Evolutionary conservation across 1,140 invertebrate genomes (phyloP), one percentile per base, ranked within the genome.

Genomic region (Druon quercuslanigerum): DNA sequence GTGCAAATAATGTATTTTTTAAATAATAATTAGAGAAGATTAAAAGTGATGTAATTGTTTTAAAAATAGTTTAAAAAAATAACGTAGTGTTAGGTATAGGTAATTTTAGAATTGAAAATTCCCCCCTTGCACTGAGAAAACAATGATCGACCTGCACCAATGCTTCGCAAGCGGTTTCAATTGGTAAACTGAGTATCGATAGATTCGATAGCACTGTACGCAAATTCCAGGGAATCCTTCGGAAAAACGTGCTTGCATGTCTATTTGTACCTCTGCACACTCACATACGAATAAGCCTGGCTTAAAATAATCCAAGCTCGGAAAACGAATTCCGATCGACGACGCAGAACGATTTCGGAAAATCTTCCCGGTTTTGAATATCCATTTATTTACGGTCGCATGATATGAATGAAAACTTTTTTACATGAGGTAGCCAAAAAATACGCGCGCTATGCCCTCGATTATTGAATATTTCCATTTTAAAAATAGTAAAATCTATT

Each of bases 221-320:
- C 60, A 66, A 66, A 66, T 66, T 66, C 60, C 60, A 40, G 60
- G 33, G 33, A 66, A 66, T 66, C 60, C 60, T 66, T 66, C 60
- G 60, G 60, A 8, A 66, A 66, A 66, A 66, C 60, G 60, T 66
- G 60, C 60, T 40, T 66, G 60, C 25, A 66, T 66, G 60, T 66
- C 60, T 20, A 66, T 66, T 66, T 66, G 25, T 66, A 66, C 25
- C 40, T 66, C 25, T 66, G 25, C 60, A 46, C 25, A 14, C 57
- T n/a, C 60, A 66, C 33, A 40, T 66, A 66, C 25, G 60, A 20
- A 66, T 16, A 66, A 40, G 25, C 20, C 25, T 66, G 33, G 60
- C 60, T 66, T 66, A 40, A 66, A 66, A 66, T 66, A 66, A 66
- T 66, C 60, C 60, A 40, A 40, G 60, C 60, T 66, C 25, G 25